A percentile compares a stretch with the other conserved stretches of the same genome.
phyloP scores from a whole-genome alignment of 2,888 invertebrate species.

The Meteorus colon region DNA sequence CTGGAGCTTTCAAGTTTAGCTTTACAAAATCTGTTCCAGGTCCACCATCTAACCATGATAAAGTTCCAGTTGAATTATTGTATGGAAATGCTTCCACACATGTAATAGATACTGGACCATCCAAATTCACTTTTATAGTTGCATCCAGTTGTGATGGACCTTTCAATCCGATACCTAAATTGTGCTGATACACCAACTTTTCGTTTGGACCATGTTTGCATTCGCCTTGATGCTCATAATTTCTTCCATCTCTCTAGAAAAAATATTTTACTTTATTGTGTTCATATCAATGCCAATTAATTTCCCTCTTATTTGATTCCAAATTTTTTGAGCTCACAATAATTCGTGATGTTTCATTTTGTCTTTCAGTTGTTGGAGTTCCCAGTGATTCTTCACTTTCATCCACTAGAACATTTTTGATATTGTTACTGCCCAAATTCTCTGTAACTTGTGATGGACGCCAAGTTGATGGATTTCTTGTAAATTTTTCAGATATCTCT shows the following conservation, averaged over 20 bases:
- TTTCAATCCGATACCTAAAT: constrained; percentile 53
- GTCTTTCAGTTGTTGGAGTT: neutral
- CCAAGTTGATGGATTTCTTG: constrained; percentile 24
- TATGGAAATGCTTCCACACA: constrained; percentile 67
- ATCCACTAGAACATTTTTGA: neutral
- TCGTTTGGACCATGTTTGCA: constrained; percentile 51
- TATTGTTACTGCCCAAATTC: neutral
- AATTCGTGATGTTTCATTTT: constrained; percentile 14
- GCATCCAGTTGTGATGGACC: constrained; percentile 52
- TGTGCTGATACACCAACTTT: constrained; percentile 58
- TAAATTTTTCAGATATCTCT: constrained; percentile 53
- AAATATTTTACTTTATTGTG: constrained; percentile 1
- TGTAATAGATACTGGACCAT: constrained; percentile 70
- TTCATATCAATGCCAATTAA: neutral
- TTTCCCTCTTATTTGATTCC: neutral
- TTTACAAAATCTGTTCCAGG: constrained; percentile 71
- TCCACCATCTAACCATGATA: constrained; percentile 70
- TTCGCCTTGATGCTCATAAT: constrained; percentile 51
- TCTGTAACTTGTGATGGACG: neutral
- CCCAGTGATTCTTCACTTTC: neutral
- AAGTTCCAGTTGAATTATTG: constrained; percentile 63
- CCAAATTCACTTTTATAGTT: constrained; percentile 69
- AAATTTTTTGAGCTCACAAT: neutral
- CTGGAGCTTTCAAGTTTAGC: constrained; percentile 71
- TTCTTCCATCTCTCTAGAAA: constrained; percentile 25